A percentile compares a stretch with the other conserved stretches of the same genome.
phyloP scores from a whole-genome alignment of 2,797 vertebrate genomes.

The Macroramphosus scolopax region DNA sequence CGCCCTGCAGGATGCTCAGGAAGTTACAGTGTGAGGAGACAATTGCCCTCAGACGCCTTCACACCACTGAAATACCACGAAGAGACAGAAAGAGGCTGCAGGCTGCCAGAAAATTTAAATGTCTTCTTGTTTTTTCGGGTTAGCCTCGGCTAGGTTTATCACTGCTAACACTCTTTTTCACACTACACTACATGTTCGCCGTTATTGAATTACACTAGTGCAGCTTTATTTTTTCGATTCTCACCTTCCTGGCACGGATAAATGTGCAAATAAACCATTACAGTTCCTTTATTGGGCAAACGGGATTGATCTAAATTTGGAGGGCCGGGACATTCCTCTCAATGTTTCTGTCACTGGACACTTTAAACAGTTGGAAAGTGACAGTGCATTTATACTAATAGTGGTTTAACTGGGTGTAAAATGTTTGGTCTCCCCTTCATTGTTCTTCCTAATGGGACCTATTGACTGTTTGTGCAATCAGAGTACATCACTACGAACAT shows the following conservation, averaged over 20 bases:
- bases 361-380: constrained; percentile 30
- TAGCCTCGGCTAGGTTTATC: too few relatives aligned
- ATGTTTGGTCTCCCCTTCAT: constrained; percentile 53
- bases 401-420: constrained; percentile 56
- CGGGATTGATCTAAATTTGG: constrained; percentile 9
- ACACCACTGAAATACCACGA: too few relatives aligned
- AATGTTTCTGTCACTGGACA: constrained; percentile 1
- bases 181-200: too few relatives aligned
- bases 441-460: constrained; percentile 67
- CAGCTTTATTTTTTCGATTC: not conserved
- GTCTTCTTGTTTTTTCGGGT: too few relatives aligned
- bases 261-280: not conserved
- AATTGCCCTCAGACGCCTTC: not conserved
- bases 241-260: not conserved
- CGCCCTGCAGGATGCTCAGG: constrained; percentile 5
- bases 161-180: too few relatives aligned
- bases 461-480: constrained; percentile 70
- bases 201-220: too few relatives aligned
- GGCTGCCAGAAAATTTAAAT: too few relatives aligned
- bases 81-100: too few relatives aligned
- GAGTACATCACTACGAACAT: constrained; percentile 62
- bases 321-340: not conserved
- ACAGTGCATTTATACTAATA: constrained; percentile 41
- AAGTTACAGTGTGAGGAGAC: constrained; percentile 5
- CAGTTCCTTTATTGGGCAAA: constrained; percentile 17